Evolutionary conservation across 2,888 invertebrate species (phyloP).

Genomic region (Nomada ruficornis): DNA sequence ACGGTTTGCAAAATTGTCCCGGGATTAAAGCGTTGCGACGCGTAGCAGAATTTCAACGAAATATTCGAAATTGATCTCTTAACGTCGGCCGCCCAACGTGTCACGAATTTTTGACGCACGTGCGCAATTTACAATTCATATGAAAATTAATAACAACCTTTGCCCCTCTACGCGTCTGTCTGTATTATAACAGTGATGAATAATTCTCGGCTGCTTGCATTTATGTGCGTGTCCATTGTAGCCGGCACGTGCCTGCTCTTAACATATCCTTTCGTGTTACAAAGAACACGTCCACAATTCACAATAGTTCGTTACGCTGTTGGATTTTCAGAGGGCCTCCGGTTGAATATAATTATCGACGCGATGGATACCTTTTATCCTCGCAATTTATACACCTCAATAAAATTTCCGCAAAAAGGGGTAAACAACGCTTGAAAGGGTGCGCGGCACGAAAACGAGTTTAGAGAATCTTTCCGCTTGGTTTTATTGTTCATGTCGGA

Average conservation of each 20-base stretch:
- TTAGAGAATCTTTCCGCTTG: not conserved
- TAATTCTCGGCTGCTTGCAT: constrained; percentile 15
- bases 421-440: too few relatives aligned
- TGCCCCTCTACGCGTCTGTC: too few relatives aligned
- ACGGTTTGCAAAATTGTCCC: not conserved
- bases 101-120: not conserved
- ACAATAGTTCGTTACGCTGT: not conserved
- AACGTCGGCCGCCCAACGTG: too few relatives aligned
- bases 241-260: not conserved
- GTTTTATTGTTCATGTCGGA: not conserved
- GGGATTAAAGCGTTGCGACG: not conserved
- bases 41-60: not conserved
- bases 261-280: not conserved
- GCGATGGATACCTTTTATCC: not conserved
- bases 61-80: not conserved
- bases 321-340: not conserved
- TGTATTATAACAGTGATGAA: not conserved
- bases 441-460: too few relatives aligned
- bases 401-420: too few relatives aligned
- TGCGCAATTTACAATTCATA: not conserved
- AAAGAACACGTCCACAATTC: not conserved
- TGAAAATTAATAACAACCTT: constrained; percentile 5
- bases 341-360: not conserved
- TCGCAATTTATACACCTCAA: not conserved
- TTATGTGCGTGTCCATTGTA: not conserved